phyloP scores from a whole-genome alignment of 2,113 vertebrate genomes.

The Neopipo cinnamomea region DNA sequence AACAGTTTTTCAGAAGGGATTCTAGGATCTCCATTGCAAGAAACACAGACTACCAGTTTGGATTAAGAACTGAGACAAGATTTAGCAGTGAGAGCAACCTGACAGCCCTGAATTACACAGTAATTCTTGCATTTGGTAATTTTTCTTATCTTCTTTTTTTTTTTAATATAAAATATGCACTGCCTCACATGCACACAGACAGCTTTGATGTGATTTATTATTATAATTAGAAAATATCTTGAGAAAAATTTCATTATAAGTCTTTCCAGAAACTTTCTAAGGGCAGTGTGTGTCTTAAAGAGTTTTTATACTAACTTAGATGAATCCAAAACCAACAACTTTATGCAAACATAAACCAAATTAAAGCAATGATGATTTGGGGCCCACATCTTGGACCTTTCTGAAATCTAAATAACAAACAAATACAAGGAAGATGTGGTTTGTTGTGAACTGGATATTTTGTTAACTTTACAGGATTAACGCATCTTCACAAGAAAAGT shows the following conservation, averaged over 20 bases:
- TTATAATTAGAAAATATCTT: neutral
- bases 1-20: neutral
- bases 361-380: neutral
- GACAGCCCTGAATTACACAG: neutral
- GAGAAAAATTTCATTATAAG: neutral
- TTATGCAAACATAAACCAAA: neutral
- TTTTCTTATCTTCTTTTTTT: neutral
- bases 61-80: neutral
- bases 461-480: neutral
- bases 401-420: neutral
- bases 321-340: neutral
- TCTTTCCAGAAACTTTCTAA: neutral
- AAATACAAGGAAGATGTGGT: neutral
- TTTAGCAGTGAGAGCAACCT: neutral
- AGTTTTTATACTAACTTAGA: neutral
- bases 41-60: neutral
- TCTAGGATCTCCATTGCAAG: neutral
- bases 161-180: neutral
- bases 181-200: neutral
- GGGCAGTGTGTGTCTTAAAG: neutral
- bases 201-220: neutral
- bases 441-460: neutral
- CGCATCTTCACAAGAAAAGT: neutral
- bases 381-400: neutral
- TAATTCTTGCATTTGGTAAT: neutral